Percentiles rank a stretch among this genome's conserved stretches.
Conservation (phyloP, 2,888 invertebrate genomes). For the Gari tellinella region DNA sequence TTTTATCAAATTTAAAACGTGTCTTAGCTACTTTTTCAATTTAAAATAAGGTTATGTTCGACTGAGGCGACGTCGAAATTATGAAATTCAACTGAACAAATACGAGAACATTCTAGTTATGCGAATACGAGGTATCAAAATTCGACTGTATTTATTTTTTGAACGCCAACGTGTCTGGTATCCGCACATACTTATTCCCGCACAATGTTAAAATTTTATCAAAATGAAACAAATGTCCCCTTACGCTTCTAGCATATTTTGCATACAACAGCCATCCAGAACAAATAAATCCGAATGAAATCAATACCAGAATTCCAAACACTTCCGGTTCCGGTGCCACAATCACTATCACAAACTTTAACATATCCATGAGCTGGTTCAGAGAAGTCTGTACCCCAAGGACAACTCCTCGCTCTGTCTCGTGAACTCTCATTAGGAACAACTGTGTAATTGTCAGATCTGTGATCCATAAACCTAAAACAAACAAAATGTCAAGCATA, state of each 20-base stretch:
- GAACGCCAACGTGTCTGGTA: too few species aligned
- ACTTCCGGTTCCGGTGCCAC: slow-evolving; percentile 83
- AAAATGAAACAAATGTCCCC: slow-evolving; percentile 77
- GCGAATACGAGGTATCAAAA: too few species aligned
- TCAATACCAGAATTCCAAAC: slow-evolving; percentile 85
- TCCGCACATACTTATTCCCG: too few species aligned
- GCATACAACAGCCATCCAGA: slow-evolving; percentile 78
- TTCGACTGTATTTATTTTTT: too few species aligned
- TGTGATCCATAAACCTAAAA: slow-evolving; percentile 85
- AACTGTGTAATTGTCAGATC: slow-evolving; percentile 86
- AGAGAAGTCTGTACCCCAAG: slow-evolving; percentile 86
- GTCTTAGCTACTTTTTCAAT: too few species aligned
- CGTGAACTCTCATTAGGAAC: slow-evolving; percentile 85
- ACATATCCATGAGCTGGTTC: slow-evolving; percentile 85
- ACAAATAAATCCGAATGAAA: slow-evolving; percentile 83
- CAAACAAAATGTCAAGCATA: neutral
- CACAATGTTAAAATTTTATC: slow-evolving; percentile 35
- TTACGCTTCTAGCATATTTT: slow-evolving; percentile 67
- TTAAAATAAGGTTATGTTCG: too few species aligned
- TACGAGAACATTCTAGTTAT: too few species aligned
- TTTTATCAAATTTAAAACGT: too few species aligned
- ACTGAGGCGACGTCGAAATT: too few species aligned
- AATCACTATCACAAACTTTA: slow-evolving; percentile 85
- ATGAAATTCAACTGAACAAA: too few species aligned
- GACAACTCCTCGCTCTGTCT: slow-evolving; percentile 85